These are phyloP conservation scores for Drosophila colorata DNA, from an alignment of 2,888 invertebrate species.

Conservation along the genomic window DNA sequence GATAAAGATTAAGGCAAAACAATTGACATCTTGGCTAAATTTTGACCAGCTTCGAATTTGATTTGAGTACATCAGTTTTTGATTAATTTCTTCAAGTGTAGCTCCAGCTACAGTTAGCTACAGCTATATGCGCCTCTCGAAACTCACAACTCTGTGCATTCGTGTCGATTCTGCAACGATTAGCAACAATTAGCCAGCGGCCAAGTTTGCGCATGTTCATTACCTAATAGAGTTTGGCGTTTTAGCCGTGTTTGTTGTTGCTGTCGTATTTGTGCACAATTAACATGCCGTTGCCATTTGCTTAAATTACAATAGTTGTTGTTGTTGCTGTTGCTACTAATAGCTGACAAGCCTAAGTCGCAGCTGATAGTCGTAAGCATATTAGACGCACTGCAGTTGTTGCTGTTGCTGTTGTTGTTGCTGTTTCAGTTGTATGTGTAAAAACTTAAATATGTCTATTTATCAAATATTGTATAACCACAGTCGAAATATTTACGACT, in stretches of 20 bases:
- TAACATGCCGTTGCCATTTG: constrained; percentile 72
- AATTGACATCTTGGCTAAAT: too few species aligned
- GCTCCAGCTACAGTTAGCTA: neutral
- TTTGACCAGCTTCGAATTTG: too few species aligned
- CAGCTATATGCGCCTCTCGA: constrained; percentile 13
- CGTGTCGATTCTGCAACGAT: constrained; percentile 74
- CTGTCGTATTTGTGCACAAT: constrained; percentile 52
- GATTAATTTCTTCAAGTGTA: too few species aligned
- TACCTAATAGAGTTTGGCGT: constrained; percentile 65
- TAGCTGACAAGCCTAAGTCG: constrained; percentile 12
- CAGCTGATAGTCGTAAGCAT: constrained; percentile 49
- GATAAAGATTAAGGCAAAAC: too few species aligned
- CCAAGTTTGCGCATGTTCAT: constrained; percentile 62
- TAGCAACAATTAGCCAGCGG: constrained; percentile 74
- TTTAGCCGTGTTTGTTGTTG: constrained; percentile 24
- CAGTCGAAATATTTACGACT: constrained; percentile 64
- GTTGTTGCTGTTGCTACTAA: constrained; percentile 21
- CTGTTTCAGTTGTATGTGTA: constrained; percentile 1
- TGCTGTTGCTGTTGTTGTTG: neutral
- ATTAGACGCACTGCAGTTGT: constrained; percentile 16
- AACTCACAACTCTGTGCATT: constrained; percentile 34
- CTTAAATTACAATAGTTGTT: constrained; percentile 35
- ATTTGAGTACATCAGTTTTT: too few species aligned
- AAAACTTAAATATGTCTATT: constrained; percentile 39
- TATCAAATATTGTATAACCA: constrained; percentile 64